These are phyloP conservation scores for Furnarius figulus DNA, from an alignment of 2,113 vertebrate species.

Conservation along the genomic window DNA sequence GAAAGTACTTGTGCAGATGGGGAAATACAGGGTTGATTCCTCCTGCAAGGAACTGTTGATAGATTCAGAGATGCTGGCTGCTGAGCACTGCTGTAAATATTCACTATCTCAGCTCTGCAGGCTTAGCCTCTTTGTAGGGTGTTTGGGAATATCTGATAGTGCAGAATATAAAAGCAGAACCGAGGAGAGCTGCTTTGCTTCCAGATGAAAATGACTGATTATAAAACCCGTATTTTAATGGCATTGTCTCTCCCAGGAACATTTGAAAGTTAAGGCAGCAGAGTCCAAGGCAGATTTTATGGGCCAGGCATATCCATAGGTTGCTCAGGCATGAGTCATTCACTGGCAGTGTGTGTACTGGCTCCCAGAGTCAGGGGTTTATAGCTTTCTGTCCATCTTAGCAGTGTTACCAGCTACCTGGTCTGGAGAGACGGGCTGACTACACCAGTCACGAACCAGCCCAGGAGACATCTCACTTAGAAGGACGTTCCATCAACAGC, in stretches of 20 bases:
- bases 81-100: constrained; percentile 10
- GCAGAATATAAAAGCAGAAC: background rate
- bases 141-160: constrained; percentile 11
- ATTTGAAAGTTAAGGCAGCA: background rate
- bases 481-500: fast-evolving
- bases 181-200: background rate
- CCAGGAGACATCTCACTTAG: background rate
- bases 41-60: constrained; percentile 5
- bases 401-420: background rate
- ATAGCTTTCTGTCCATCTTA: background rate
- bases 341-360: fast-evolving
- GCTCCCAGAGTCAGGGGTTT: fast-evolving
- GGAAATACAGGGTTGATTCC: background rate
- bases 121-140: background rate
- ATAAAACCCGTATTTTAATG: background rate
- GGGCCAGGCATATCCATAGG: background rate
- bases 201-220: background rate
- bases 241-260: background rate
- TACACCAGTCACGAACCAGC: background rate
- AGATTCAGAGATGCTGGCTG: constrained; percentile 7
- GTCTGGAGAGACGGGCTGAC: background rate
- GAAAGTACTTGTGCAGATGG: background rate
- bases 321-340: background rate
- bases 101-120: constrained; percentile 19
- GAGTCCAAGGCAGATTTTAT: background rate